These are phyloP conservation scores for Gymnocephalus cernua DNA, from an alignment of 2,113 vertebrate species.

Conservation along the genomic window DNA sequence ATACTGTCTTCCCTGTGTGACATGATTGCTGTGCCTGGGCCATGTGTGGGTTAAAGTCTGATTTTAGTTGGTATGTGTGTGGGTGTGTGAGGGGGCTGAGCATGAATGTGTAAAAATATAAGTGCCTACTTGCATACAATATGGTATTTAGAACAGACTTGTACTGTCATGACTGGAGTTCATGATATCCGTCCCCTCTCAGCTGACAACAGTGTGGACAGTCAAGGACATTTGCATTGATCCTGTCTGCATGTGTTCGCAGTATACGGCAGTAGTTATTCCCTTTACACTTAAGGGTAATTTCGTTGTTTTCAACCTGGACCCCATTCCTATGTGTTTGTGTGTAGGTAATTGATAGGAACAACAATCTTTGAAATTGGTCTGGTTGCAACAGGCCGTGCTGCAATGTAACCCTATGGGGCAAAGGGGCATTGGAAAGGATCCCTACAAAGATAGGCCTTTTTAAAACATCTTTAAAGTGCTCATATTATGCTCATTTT, in stretches of 20 bases:
- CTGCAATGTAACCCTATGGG: too few relatives aligned
- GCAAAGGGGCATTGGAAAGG: too few relatives aligned
- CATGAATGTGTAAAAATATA: conserved; percentile 13
- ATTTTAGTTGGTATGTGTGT: conserved; percentile 6
- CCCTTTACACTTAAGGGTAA: background rate
- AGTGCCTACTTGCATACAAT: background rate
- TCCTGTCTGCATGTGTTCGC: background rate
- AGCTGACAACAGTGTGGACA: background rate
- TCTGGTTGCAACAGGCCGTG: too few relatives aligned
- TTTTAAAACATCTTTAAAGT: too few relatives aligned
- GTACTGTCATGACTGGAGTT: background rate
- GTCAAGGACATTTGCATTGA: conserved; percentile 9
- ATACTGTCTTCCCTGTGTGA: background rate
- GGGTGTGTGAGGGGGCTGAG: conserved; percentile 26
- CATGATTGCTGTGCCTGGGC: background rate
- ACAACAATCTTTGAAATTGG: too few relatives aligned
- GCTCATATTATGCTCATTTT: too few relatives aligned
- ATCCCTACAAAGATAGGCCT: too few relatives aligned
- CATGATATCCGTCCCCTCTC: background rate
- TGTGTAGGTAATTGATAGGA: too few relatives aligned
- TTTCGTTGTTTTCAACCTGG: too few relatives aligned
- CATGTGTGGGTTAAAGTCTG: conserved; percentile 13
- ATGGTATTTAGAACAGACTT: conserved; percentile 1
- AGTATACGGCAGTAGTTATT: background rate
- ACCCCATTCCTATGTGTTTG: too few relatives aligned